Evolutionary conservation across 2,797 vertebrate genomes (phyloP).

Genomic region (Pteropus rufus): DNA sequence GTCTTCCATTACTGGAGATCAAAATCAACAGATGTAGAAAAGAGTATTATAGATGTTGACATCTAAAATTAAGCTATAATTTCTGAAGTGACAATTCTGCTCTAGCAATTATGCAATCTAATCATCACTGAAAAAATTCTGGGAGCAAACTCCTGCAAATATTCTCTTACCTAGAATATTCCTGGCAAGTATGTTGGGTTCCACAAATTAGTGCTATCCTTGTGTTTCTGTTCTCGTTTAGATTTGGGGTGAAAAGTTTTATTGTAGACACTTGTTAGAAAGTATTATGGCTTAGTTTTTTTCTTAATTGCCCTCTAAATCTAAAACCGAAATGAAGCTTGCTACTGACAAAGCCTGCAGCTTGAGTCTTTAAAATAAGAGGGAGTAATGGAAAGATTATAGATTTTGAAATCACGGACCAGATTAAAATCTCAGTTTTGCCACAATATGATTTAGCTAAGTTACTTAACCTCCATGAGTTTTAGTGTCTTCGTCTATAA

Average conservation of each 20-base stretch:
- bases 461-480: neutral
- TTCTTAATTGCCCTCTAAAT: neutral
- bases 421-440: neutral
- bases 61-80: neutral
- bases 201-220: neutral
- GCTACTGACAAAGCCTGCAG: neutral
- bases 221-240: slow-evolving; percentile 26
- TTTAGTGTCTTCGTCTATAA: slow-evolving; percentile 11
- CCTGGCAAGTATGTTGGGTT: neutral
- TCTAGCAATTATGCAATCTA: neutral
- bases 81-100: neutral
- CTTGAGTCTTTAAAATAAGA: neutral
- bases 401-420: neutral
- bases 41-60: neutral
- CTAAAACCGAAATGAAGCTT: neutral
- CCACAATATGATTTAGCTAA: neutral
- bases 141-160: neutral
- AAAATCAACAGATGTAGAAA: neutral
- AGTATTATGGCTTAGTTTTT: neutral
- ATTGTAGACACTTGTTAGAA: neutral
- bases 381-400: neutral
- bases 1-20: neutral
- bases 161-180: neutral
- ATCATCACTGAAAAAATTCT: neutral
- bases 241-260: neutral